phyloP scores from a whole-genome alignment of 2,113 vertebrate genomes.

The Corvus moneduloides region DNA sequence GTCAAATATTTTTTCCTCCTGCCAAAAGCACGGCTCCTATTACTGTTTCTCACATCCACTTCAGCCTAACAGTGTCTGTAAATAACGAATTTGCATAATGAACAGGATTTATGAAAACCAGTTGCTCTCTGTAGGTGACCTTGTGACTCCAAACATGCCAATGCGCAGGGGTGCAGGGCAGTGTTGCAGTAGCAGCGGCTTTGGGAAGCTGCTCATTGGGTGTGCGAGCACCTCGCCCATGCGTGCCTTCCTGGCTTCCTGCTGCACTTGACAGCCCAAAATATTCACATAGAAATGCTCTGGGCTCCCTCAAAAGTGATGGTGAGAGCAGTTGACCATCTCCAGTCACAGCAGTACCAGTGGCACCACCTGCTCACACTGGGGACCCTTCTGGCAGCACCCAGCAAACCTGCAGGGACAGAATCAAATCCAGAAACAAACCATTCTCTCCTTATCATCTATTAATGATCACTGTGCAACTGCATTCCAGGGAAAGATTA shows the following conservation, averaged over 20 bases:
- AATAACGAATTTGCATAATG: constrained; percentile 11
- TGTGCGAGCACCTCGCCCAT: rapidly evolving
- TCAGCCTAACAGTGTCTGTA: not conserved
- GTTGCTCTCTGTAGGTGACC: not conserved
- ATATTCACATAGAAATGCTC: not conserved
- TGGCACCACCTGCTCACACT: not conserved
- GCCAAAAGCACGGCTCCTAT: not conserved
- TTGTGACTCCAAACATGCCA: not conserved
- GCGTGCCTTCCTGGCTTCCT: not conserved
- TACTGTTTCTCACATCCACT: not conserved
- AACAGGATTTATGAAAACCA: not conserved
- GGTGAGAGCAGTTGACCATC: not conserved
- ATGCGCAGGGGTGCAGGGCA: not conserved
- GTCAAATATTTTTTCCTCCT: not conserved
- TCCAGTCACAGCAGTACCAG: not conserved
- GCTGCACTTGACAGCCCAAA: not conserved
- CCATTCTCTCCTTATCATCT: not conserved
- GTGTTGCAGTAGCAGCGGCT: rapidly evolving
- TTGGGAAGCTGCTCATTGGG: not conserved
- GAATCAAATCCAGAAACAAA: too few species aligned
- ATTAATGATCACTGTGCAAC: not conserved
- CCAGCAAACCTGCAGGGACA: not conserved
- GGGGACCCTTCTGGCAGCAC: not conserved
- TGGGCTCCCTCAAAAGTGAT: not conserved
- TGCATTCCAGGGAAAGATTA: not conserved